Percentiles rank a stretch among this genome's conserved stretches.
Conservation (phyloP, 1,140 invertebrate genomes). For the Phenacoccus solenopsis region DNA sequence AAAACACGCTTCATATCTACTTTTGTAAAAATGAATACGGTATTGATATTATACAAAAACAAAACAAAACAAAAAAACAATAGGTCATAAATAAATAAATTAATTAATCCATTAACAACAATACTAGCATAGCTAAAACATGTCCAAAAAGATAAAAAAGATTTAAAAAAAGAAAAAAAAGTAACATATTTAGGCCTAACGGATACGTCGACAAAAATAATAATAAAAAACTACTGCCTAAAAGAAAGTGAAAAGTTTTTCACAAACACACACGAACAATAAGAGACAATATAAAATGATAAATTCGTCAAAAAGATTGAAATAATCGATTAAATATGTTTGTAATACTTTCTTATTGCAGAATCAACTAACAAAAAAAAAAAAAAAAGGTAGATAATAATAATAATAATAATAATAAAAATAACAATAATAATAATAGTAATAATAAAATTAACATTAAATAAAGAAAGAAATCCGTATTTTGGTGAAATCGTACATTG, state of each 20-base stretch:
- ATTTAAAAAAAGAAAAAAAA: conserved; percentile 6
- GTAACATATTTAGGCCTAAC: conserved; percentile 11
- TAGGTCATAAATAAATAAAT: no score
- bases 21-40: not conserved
- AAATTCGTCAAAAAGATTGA: not conserved
- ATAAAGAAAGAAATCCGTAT: not conserved
- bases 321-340: not conserved
- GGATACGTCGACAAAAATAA: not conserved
- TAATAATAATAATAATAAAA: no score
- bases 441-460: no score
- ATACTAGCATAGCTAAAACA: conserved; percentile 7
- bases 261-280: not conserved
- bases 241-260: not conserved
- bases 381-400: no score
- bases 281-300: not conserved
- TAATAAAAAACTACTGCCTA: not conserved
- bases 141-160: conserved; percentile 1
- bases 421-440: no score
- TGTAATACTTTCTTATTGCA: conserved; percentile 3
- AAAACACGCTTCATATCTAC: not conserved
- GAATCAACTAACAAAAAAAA: not conserved
- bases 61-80: not conserved
- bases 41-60: not conserved
- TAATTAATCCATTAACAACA: no score
- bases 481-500: not conserved